Evolutionary conservation across 2,888 invertebrate species (phyloP).

Genomic region (Netelia inedita): DNA sequence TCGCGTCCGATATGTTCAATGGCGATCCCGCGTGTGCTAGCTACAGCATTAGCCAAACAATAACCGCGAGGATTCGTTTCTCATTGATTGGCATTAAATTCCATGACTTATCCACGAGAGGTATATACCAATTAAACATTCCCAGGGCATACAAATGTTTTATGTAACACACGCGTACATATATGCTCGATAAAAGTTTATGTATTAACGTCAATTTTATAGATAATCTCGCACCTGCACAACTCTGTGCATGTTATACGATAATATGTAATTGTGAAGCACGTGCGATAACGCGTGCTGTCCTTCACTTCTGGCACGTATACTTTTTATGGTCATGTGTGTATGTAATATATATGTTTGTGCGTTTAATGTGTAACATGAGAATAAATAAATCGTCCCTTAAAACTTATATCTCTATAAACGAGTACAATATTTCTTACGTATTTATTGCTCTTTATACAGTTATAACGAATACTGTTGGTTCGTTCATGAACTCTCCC

Average conservation of each 20-base stretch:
- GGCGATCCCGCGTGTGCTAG: background rate
- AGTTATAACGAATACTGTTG: background rate
- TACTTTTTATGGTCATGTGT: constrained; percentile 51
- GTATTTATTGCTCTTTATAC: background rate
- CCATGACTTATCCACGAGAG: background rate
- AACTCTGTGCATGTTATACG: constrained; percentile 32
- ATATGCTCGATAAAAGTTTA: background rate
- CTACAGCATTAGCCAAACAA: background rate
- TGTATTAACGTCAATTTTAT: constrained; percentile 6
- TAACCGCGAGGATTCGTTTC: background rate
- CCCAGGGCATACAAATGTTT: background rate
- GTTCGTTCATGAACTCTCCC: background rate
- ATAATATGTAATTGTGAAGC: constrained; percentile 25
- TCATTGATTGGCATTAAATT: background rate
- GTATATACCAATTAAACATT: constrained; percentile 9
- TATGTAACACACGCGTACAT: constrained; percentile 5
- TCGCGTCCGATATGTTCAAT: constrained; percentile 22
- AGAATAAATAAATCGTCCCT: constrained; percentile 53
- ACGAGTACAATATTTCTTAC: constrained; percentile 14
- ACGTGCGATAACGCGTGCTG: constrained; percentile 33
- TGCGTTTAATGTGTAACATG: background rate
- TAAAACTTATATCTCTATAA: constrained; percentile 25
- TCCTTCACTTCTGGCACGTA: constrained; percentile 48
- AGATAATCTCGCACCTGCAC: constrained; percentile 17
- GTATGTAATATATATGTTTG: constrained; percentile 23